Base-by-base conservation (phyloP, 1,140 invertebrate species). In the Drosophila kanapiae region DNA sequence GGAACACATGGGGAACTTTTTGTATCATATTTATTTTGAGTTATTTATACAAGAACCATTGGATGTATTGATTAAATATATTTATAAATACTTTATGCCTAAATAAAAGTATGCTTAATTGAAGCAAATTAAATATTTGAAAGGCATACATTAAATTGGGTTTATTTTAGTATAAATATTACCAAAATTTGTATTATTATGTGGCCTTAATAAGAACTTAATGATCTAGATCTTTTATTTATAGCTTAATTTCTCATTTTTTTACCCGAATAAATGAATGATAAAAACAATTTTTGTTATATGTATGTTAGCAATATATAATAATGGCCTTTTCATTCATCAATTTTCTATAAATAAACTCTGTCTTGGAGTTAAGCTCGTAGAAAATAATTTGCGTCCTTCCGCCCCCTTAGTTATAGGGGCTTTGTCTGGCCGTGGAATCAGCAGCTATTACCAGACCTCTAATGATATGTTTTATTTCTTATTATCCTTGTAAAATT, bases 401-500 rank as follows among this genome's bases (percentile, higher is more conserved):
- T 9, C 4, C 16, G 6, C 4, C 27, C 16, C 14, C 11, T 13
- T n/a, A 11, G 13, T 33, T 38, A 11, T 8, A 33, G 9, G n/a
- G 10, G 31, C 29, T 60, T 72, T 60, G 16, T 53, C 33, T 53
- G 68, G 31, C 51, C 47, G 14, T 60, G 38, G 51, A 35, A 61
- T 53, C 38, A 35, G 42, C 42, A 35, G 49, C 10, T 57, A 35
- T 64, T 51, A 65, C 27, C 8, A 38, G 40, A 37, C 31, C 2
- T 10, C 38, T 61, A 51, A 49, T 74, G 37, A 72, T 61, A 75
- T 35, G 38, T 54, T 51, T 35, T 74, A 49, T 74, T 74, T 47
- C 37, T 18, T 71, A 49, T 74, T 75, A 54, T 75, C 27, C 69
- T 37, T n/a, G 33, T 74, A 27, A 45, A 74, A 61, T 74, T 72